Evolutionary conservation across 2,113 vertebrate genomes (phyloP).

Genomic region (Sisor rabdophorus): DNA sequence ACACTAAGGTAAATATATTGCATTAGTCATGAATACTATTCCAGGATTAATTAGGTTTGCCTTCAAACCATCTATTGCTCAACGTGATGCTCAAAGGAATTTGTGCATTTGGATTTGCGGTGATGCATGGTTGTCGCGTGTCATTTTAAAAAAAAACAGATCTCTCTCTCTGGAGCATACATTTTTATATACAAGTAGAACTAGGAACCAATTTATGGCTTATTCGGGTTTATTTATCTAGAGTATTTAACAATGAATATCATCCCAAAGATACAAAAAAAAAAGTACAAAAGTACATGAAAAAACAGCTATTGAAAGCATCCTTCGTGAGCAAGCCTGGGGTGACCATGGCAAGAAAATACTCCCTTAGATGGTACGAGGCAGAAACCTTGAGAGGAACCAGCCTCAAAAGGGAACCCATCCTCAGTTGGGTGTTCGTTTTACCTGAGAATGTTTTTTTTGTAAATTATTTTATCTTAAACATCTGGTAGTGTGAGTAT

Average conservation of each 20-base stretch:
- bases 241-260: neutral
- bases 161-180: neutral
- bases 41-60: neutral
- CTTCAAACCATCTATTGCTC: neutral
- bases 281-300: too few species aligned
- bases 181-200: neutral
- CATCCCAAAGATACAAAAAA: too few species aligned
- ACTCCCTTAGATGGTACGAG: too few species aligned
- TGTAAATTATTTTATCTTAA: too few species aligned
- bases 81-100: neutral
- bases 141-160: neutral
- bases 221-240: neutral
- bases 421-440: rapidly evolving
- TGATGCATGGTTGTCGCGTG: neutral
- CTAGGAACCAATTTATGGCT: neutral
- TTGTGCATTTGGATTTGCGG: neutral
- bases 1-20: too few species aligned
- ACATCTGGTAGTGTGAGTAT: too few species aligned
- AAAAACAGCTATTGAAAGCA: too few species aligned
- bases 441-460: too few species aligned
- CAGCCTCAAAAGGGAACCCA: too few species aligned
- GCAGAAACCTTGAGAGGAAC: too few species aligned
- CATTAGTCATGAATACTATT: neutral
- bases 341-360: too few species aligned
- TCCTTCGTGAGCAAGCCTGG: too few species aligned